Evolutionary conservation across 92 coral and sea anemone species (phyloP).

Genomic region (Siderastrea radians): DNA sequence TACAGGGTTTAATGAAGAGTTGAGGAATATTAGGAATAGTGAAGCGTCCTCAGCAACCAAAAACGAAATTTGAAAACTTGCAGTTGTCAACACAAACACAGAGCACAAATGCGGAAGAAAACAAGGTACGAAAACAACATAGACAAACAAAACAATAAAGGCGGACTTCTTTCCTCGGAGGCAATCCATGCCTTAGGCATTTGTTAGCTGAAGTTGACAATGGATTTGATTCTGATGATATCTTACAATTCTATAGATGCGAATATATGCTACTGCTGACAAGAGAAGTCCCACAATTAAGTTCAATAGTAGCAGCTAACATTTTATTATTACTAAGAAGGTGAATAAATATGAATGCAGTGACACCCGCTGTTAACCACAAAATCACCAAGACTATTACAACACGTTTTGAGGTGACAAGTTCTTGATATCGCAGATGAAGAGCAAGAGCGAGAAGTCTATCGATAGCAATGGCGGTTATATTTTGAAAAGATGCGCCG

Average conservation of each 20-base stretch:
- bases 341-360: not conserved
- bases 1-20: constrained; percentile 16
- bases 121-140: constrained; percentile 15
- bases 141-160: constrained; percentile 7
- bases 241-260: constrained; percentile 1
- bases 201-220: constrained; percentile 9
- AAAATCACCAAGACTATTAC: not conserved
- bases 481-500: too few relatives aligned
- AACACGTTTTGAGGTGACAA: not conserved
- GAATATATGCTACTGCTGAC: not conserved
- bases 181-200: not conserved
- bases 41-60: not conserved
- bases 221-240: too few relatives aligned
- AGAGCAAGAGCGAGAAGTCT: too few relatives aligned
- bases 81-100: constrained; percentile 1
- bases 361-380: constrained; percentile 19
- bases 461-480: too few relatives aligned
- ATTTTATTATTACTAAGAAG: not conserved
- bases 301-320: not conserved
- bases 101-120: constrained; percentile 19
- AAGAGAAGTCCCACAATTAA: not conserved
- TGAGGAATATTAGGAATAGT: constrained; percentile 8
- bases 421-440: too few relatives aligned
- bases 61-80: not conserved
- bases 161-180: constrained; percentile 18